Percentiles rank a stretch among this genome's conserved stretches.
These are phyloP conservation scores for Galerucella calmariensis DNA, from an alignment of 2,888 invertebrate genomes.

Conservation along the genomic window DNA sequence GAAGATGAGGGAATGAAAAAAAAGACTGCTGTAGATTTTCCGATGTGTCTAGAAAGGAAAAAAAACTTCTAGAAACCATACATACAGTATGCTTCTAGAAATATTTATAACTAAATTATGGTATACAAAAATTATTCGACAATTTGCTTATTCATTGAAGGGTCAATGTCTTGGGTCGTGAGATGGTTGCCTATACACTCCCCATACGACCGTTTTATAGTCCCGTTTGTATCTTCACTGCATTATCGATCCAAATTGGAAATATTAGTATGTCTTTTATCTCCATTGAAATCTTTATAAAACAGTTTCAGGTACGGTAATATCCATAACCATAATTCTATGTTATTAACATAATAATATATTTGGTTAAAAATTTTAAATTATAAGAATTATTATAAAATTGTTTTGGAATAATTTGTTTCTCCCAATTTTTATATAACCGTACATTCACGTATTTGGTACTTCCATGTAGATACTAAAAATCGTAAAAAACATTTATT, in stretches of 20 bases:
- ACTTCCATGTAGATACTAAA: too few relatives aligned
- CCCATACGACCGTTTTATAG: not conserved
- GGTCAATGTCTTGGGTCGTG: too few relatives aligned
- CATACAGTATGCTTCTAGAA: too few relatives aligned
- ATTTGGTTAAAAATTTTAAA: not conserved
- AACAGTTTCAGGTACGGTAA: not conserved
- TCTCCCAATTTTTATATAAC: not conserved
- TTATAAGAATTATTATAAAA: slow-evolving; percentile 2
- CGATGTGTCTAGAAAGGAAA: too few relatives aligned
- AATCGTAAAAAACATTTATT: too few relatives aligned
- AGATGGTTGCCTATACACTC: too few relatives aligned
- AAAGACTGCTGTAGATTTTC: too few relatives aligned
- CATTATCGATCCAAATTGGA: not conserved
- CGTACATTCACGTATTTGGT: not conserved
- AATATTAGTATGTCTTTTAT: not conserved
- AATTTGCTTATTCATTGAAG: too few relatives aligned
- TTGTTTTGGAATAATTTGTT: not conserved
- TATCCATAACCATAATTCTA: not conserved
- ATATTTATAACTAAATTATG: too few relatives aligned
- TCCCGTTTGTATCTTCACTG: not conserved
- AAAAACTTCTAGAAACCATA: too few relatives aligned
- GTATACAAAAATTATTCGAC: too few relatives aligned
- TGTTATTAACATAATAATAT: not conserved
- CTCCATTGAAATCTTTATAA: not conserved
- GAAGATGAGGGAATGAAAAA: too few relatives aligned